Base-by-base conservation (phyloP, 2,797 vertebrate species). In the Eulemur rubriventer region DNA sequence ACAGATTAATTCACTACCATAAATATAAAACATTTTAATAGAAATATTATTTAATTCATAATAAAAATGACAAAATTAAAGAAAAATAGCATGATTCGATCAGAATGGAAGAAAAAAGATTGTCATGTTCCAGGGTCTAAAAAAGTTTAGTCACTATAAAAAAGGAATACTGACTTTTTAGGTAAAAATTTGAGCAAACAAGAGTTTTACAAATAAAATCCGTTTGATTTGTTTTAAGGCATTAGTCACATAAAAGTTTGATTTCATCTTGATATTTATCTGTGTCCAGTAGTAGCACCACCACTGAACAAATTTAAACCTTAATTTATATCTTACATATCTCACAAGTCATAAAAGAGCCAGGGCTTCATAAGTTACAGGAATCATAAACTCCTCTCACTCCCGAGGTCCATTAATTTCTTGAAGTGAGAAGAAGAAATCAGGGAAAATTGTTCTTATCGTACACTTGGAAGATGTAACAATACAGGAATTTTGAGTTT, bases 81-180 rank as follows among this genome's bases (percentile, higher is more conserved):
- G 43, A 79, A 95, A 86, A 95, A 87, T 79, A 96, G 94, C 72
- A 96, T 97, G 97, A 97, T 96, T 97, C 11, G 52, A 81, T 96
- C 73, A 97, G 91, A 97, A 96, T 96, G 96, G 75, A 90, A 93
- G 72, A 86, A 89, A 91, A 92, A 95, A 90, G 65, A 83, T 10
- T 83, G 46, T 17, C 73, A 97, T 89, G 80, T 89, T 95, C 89
- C 97, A 98, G 98, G 98, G 98, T 98, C 98, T 98, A 98, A 98
- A 97, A 98, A 98, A 97, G 85, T 95, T 96, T 75, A 84, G 16
- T 83, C 38, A 61, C 65, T 79, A 33, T 90, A 94, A 61, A 97
- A 97, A 92, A 91, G 33, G 10, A 95, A 81, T 76, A 70, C 46
- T 57, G 81, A 78, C 30, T n/a, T 91, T 95, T 80, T 91, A 79